Conservation (phyloP, 2,797 vertebrate genomes). For the Emydoidea blandingii region DNA sequence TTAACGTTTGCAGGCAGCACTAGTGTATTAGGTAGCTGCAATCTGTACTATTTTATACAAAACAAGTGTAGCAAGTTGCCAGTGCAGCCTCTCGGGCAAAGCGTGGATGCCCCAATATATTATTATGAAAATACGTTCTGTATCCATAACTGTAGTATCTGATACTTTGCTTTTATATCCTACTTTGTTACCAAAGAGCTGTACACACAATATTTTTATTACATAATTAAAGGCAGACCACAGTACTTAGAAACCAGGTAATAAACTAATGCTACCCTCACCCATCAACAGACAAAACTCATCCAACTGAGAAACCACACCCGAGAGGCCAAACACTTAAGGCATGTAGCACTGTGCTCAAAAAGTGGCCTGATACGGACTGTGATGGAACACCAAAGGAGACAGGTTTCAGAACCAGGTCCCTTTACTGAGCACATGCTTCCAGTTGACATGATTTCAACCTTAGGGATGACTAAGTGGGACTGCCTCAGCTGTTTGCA, state of each 20-base stretch:
- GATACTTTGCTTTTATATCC: not conserved
- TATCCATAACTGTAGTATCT: not conserved
- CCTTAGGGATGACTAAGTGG: not conserved
- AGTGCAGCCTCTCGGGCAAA: not conserved
- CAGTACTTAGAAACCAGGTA: not conserved
- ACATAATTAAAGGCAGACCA: slow-evolving; percentile 31
- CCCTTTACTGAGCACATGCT: not conserved
- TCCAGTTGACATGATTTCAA: not conserved
- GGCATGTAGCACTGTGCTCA: not conserved
- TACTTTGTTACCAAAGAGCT: not conserved
- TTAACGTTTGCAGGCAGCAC: not conserved
- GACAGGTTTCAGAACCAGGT: not conserved
- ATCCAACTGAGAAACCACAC: not conserved
- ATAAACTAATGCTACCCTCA: slow-evolving; percentile 13
- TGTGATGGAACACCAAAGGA: not conserved
- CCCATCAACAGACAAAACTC: slow-evolving; percentile 25
- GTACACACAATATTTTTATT: slow-evolving; percentile 14
- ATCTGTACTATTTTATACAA: not conserved
- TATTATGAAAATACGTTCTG: not conserved
- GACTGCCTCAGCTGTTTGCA: not conserved
- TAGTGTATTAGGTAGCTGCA: not conserved
- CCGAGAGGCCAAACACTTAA: not conserved
- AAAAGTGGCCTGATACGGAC: slow-evolving; percentile 5
- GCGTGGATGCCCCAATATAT: not conserved
- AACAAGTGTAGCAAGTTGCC: not conserved